Evolutionary conservation across 2,888 invertebrate species (phyloP).

Genomic region (Xylota sylvarum): DNA sequence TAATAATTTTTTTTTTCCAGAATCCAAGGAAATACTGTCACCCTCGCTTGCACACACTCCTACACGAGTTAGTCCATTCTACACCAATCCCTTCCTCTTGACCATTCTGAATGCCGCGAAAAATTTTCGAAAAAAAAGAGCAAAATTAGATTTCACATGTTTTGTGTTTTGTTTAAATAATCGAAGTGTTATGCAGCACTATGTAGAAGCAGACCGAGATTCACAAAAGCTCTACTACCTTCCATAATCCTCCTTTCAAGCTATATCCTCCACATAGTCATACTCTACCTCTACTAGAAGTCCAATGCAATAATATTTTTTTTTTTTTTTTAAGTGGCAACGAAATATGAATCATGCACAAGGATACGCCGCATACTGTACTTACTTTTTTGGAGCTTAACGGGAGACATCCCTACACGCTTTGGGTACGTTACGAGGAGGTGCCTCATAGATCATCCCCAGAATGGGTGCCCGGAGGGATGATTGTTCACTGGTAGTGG

Average conservation of each 20-base stretch:
- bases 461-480: conserved; percentile 43
- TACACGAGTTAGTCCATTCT: background rate
- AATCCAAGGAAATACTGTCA: no score
- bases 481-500: conserved; percentile 43
- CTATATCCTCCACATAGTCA: background rate
- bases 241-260: conserved; percentile 9
- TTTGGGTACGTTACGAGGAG: conserved; percentile 35
- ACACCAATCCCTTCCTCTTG: background rate
- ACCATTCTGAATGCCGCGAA: background rate
- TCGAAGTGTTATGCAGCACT: conserved; percentile 13
- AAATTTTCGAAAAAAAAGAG: background rate
- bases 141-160: background rate
- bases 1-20: no score
- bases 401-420: conserved; percentile 18
- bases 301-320: conserved; percentile 19
- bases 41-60: background rate
- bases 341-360: conserved; percentile 55
- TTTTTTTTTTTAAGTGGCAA: conserved; percentile 40
- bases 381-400: conserved; percentile 42
- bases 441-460: conserved; percentile 56
- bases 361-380: conserved; percentile 36
- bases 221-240: background rate
- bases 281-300: background rate
- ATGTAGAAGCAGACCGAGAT: conserved; percentile 3
- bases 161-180: conserved; percentile 35